Conservation (phyloP, 2,888 invertebrate species). For the Ganaspis brasiliensis region DNA sequence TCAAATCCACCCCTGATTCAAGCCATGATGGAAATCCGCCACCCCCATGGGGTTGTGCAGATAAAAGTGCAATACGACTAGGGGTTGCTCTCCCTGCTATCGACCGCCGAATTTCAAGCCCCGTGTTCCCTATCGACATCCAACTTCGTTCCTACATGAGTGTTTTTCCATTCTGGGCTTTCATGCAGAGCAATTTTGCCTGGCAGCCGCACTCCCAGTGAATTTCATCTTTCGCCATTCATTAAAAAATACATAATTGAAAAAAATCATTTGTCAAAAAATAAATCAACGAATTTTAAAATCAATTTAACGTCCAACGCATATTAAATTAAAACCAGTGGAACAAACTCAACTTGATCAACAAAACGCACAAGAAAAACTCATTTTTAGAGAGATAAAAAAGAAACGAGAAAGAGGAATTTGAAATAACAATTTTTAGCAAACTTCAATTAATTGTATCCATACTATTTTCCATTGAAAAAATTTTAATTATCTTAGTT, state of each 20-base stretch:
- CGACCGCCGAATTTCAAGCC: constrained; percentile 30
- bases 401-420: too few relatives aligned
- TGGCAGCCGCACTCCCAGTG: background rate
- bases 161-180: constrained; percentile 19
- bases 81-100: constrained; percentile 44
- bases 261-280: background rate
- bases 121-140: constrained; percentile 28
- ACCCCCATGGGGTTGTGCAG: constrained; percentile 63
- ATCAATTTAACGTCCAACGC: too few relatives aligned
- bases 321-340: too few relatives aligned
- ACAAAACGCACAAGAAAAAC: too few relatives aligned
- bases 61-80: constrained; percentile 61
- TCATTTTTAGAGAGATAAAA: too few relatives aligned
- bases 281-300: too few relatives aligned
- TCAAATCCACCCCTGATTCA: constrained; percentile 65
- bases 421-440: too few relatives aligned
- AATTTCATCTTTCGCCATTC: background rate
- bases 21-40: constrained; percentile 61
- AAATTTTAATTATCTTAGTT: too few relatives aligned
- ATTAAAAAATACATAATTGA: too few relatives aligned
- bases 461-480: too few relatives aligned
- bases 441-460: too few relatives aligned
- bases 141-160: background rate
- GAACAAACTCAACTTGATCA: too few relatives aligned
- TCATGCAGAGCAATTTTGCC: constrained; percentile 10